Evolutionary conservation across 2,888 invertebrate species (phyloP), one percentile per base, ranked within the genome.

Genomic region (Osmoderma eremita): DNA sequence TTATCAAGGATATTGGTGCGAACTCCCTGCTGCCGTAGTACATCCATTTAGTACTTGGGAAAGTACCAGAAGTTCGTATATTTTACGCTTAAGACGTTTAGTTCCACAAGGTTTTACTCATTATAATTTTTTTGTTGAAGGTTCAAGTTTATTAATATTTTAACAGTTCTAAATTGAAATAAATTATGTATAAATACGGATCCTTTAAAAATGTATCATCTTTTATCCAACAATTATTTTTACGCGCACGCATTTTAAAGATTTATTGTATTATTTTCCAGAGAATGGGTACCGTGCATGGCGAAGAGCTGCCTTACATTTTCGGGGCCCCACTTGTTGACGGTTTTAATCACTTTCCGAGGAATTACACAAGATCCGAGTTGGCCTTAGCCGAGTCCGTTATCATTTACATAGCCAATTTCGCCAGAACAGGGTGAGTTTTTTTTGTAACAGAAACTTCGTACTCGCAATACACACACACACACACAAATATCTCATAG

Each of bases 281-380:
- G 91, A 87, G 93, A 71, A 93, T 94, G 90, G 95, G 95, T 15
- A 93, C 95, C 0, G 94, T 95, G 2, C 95, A 95, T 78, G 95
- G 95, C 0, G 96, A 96, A 81, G 96, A 96, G 77, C 83, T 96
- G 69, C 92, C 95, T 0, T 96, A 95, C 80, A 87, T 96, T 71
- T 95, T 96, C 77, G 96, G 96, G 38, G 95, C 95, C 8, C 95
- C 96, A 2, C 83, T 96, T 51, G 92, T 93, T 8, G 93, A 93
- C 71, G 92, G 92, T 2, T 88, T 87, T 79, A 91, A 88, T 73
- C 93, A 93, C 82, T 95, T 95, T 77, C 92, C 92, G 1, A 90
- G 88, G 78, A 95, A 95, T 84, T 96, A 94, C 83, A 93, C 95
- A 8, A 91, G 91, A 82, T 89, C 92, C 18, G 96, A 96, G 83